Base-by-base conservation (phyloP, 2,797 vertebrate genomes). In the Synanceia verrucosa region DNA sequence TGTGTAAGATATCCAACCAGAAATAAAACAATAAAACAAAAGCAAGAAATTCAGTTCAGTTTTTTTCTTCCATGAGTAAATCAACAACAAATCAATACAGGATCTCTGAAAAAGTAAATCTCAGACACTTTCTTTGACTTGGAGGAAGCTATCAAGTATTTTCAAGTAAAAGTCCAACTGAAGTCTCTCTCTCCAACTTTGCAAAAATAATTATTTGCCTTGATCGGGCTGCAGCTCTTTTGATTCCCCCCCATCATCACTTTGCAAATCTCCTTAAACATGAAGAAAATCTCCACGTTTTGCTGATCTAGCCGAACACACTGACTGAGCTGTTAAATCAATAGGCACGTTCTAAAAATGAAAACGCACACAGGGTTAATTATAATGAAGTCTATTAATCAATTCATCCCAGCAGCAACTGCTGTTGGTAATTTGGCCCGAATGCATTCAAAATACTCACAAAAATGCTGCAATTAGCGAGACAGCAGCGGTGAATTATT, bases 321-420 rank as follows among this genome's bases (percentile, higher is more conserved):
- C n/a, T n/a, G 14, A 58, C 1, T 29, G 66, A 82, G 62, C 68
- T 23, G 2, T 19, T 39, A 43, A 81, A 88, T 86, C 85, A 73
- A 86, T 84, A 77, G 66, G 10, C 52, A 55, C 43, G 83, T 82
- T 84, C 70, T 51, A 65, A 68, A 83, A 77, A 86, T 70, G 62
- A 88, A 78, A 81, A 89, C 19, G 63, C 76, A 70, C 69, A 29
- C 10, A 74, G 67, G 86, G 85, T 90, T 90, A 88, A 88, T 90
- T 87, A 86, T 66, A 71, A 86, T 53, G 48, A 79, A 80, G 75
- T 69, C 53, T 65, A 69, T 77, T 83, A 79, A 89, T 91, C 87
- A 81, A 84, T 84, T 81, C 53, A 72, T 73, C 71, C 60, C 80
- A 51, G 68, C 65, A 46, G 60, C 62, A 70, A 81, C 66, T 65